phyloP scores from a whole-genome alignment of 1,140 invertebrate genomes.

The Apis dorsata region DNA sequence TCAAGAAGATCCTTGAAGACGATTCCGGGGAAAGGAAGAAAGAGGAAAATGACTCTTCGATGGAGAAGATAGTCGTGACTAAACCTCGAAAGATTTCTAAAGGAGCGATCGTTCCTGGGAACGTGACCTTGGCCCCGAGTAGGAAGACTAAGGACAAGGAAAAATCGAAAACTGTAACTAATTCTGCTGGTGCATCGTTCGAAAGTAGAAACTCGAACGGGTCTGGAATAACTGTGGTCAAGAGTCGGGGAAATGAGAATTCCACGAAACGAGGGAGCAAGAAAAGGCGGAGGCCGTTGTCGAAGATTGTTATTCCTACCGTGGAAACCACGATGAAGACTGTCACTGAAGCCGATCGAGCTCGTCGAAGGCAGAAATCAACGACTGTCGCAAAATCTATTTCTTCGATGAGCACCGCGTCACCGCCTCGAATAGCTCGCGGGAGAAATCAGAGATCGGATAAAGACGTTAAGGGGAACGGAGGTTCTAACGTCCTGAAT shows the following conservation, averaged over 20 bases:
- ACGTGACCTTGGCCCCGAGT: conserved; percentile 26
- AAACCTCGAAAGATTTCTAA: conserved; percentile 8
- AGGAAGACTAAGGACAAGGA: neutral
- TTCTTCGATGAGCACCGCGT: neutral
- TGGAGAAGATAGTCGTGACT: neutral
- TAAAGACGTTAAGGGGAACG: neutral
- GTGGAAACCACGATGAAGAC: neutral
- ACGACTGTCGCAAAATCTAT: conserved; percentile 1
- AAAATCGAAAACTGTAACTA: neutral
- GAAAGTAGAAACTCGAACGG: neutral
- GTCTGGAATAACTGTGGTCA: neutral
- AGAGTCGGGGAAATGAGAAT: neutral
- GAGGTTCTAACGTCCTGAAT: neutral
- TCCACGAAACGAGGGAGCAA: neutral
- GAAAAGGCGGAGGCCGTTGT: conserved; percentile 1
- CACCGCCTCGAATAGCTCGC: neutral
- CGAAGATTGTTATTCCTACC: neutral
- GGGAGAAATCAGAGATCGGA: neutral
- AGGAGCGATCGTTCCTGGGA: conserved; percentile 39
- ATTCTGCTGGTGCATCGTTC: no score
- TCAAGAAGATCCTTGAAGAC: conserved; percentile 32
- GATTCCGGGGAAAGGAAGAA: neutral
- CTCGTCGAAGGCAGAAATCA: conserved; percentile 22
- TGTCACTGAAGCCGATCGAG: neutral
- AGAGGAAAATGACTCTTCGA: neutral